Evolutionary conservation across 2,797 vertebrate genomes (phyloP).

Genomic region (Bovichtus variegatus): DNA sequence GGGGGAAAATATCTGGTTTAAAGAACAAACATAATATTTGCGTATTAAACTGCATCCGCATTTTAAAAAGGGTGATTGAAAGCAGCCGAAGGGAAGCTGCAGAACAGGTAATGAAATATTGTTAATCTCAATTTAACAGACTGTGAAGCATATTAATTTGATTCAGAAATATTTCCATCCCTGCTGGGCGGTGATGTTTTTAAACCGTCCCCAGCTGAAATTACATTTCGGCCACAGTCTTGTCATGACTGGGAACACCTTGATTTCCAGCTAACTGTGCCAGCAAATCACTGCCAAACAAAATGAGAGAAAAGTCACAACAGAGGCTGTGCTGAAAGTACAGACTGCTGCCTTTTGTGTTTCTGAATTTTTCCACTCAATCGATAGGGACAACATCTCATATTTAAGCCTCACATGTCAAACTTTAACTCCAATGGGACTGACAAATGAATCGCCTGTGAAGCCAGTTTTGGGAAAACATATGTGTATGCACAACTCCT

Average conservation of each 20-base stretch:
- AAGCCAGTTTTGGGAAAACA: slow-evolving; percentile 54
- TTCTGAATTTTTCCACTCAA: slow-evolving; percentile 24
- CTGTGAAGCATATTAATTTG: slow-evolving; percentile 50
- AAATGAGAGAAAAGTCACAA: slow-evolving; percentile 55
- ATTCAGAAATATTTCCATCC: slow-evolving; percentile 56
- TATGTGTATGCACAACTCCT: slow-evolving; percentile 52
- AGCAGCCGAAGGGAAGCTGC: slow-evolving; percentile 9
- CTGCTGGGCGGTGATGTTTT: slow-evolving; percentile 55
- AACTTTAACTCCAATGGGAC: slow-evolving; percentile 49
- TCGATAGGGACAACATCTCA: slow-evolving; percentile 19
- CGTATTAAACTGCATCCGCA: slow-evolving; percentile 49
- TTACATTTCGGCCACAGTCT: slow-evolving; percentile 40
- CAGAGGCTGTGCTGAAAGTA: slow-evolving; percentile 26
- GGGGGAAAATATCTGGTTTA: slow-evolving; percentile 10
- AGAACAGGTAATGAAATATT: slow-evolving; percentile 52
- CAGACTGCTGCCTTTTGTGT: slow-evolving; percentile 18
- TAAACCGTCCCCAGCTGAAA: slow-evolving; percentile 55
- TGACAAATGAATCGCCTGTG: slow-evolving; percentile 51
- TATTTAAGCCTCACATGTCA: slow-evolving; percentile 36
- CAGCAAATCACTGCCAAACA: slow-evolving; percentile 54
- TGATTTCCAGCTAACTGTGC: slow-evolving; percentile 48
- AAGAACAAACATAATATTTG: slow-evolving; percentile 55
- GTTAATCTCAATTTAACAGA: slow-evolving; percentile 44
- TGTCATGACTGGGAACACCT: slow-evolving; percentile 38
- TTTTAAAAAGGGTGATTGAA: slow-evolving; percentile 55